phyloP scores from a whole-genome alignment of 2,113 vertebrate genomes.

The Zosterops japonicus region DNA sequence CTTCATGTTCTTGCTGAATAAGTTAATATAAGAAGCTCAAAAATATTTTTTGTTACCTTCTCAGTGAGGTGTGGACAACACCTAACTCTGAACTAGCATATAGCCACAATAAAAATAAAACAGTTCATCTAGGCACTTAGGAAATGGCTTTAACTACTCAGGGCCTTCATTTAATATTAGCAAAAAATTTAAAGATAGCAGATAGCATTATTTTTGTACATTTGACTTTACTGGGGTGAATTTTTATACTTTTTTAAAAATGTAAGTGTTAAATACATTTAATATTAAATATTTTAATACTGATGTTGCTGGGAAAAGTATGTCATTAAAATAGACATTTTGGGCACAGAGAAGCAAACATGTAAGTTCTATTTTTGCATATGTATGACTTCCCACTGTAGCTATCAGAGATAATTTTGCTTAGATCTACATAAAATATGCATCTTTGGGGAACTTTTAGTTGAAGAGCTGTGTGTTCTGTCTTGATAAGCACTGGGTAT shows the following conservation, averaged over 20 bases:
- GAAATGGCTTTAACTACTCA: not conserved
- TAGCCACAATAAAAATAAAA: not conserved
- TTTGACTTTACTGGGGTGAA: not conserved
- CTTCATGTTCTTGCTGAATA: not conserved
- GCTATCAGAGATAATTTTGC: not conserved
- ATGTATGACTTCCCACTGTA: not conserved
- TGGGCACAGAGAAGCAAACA: not conserved
- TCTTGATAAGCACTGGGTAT: constrained; percentile 4
- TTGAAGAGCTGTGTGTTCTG: not conserved
- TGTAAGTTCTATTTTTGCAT: not conserved
- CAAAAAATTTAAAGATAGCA: not conserved
- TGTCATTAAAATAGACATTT: not conserved
- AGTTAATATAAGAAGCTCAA: not conserved
- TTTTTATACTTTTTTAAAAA: not conserved
- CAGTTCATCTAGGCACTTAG: not conserved
- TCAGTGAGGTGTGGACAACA: not conserved
- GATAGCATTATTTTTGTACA: not conserved
- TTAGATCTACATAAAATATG: constrained; percentile 4
- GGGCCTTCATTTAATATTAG: not conserved
- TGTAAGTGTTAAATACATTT: not conserved
- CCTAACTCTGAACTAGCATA: not conserved
- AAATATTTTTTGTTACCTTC: not conserved
- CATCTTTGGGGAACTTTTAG: constrained; percentile 20
- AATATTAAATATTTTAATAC: not conserved
- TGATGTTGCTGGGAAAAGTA: not conserved